Conservation (phyloP, 2,797 vertebrate genomes). For the Xiphorhynchus erythropygius region DNA sequence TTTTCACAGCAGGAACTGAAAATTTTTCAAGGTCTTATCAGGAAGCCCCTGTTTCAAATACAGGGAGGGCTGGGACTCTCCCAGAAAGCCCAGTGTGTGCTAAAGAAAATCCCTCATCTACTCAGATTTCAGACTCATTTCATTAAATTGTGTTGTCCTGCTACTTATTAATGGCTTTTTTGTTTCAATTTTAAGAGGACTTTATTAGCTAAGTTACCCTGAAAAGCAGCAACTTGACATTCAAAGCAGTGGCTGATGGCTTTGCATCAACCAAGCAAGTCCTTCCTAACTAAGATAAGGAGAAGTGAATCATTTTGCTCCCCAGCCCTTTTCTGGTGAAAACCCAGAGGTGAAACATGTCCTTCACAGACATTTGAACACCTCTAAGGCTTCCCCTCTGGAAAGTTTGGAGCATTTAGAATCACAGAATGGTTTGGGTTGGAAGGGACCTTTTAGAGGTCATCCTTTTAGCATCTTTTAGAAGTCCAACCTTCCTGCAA, state of each 20-base stretch:
- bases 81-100: neutral
- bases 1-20: neutral
- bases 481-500: neutral
- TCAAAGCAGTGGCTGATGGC: neutral
- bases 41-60: neutral
- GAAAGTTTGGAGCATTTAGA: neutral
- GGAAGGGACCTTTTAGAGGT: neutral
- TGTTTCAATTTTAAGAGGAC: neutral
- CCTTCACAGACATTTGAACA: neutral
- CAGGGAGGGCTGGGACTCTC: rapidly evolving
- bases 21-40: neutral
- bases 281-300: neutral
- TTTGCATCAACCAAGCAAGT: neutral
- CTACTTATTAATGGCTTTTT: rapidly evolving
- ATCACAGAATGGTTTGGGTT: neutral
- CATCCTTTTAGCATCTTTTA: too few species aligned
- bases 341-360: neutral
- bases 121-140: neutral
- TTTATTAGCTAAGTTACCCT: neutral
- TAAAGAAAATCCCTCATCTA: neutral
- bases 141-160: neutral
- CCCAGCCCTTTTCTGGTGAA: neutral
- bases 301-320: neutral
- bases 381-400: neutral
- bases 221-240: neutral